A percentile compares a stretch with the other conserved stretches of the same genome.
Evolutionary conservation across 2,113 vertebrate species (phyloP).

Genomic region (Hirundichthys speculiger): DNA sequence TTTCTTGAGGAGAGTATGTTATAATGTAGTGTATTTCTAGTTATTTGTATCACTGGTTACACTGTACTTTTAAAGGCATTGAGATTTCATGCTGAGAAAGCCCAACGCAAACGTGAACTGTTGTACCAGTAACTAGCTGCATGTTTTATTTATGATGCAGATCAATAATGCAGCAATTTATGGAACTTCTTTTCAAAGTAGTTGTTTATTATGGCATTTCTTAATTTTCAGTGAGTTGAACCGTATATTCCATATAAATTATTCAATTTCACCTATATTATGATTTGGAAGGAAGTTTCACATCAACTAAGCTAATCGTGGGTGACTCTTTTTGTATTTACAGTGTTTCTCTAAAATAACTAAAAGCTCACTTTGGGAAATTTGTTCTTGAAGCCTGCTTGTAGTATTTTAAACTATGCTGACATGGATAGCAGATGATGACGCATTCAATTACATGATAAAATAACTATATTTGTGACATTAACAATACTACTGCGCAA

Average conservation of each 20-base stretch:
- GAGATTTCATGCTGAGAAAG: background rate
- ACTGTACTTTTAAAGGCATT: slow-evolving; percentile 16
- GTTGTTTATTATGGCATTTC: slow-evolving; percentile 33
- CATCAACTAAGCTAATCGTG: background rate
- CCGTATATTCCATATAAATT: slow-evolving; percentile 35
- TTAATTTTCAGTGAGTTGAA: slow-evolving; percentile 48
- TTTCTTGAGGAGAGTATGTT: too few species aligned
- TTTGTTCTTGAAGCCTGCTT: background rate
- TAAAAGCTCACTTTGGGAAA: background rate
- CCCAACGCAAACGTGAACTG: slow-evolving; percentile 8
- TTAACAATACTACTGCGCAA: background rate
- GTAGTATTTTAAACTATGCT: background rate
- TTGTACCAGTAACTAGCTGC: slow-evolving; percentile 35
- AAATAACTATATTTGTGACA: too few species aligned
- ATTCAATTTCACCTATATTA: background rate
- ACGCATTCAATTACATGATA: background rate
- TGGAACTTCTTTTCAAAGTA: slow-evolving; percentile 13
- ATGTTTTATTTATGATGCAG: slow-evolving; percentile 43
- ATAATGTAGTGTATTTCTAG: slow-evolving; percentile 20
- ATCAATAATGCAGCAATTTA: slow-evolving; percentile 21
- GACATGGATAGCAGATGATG: background rate
- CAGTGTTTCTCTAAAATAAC: background rate
- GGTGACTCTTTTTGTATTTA: background rate
- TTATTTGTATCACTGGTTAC: too few species aligned
- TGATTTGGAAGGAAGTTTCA: background rate